These are phyloP conservation scores for Ceuthmochares aereus DNA, from an alignment of 2,113 vertebrate species.

Conservation along the genomic window DNA sequence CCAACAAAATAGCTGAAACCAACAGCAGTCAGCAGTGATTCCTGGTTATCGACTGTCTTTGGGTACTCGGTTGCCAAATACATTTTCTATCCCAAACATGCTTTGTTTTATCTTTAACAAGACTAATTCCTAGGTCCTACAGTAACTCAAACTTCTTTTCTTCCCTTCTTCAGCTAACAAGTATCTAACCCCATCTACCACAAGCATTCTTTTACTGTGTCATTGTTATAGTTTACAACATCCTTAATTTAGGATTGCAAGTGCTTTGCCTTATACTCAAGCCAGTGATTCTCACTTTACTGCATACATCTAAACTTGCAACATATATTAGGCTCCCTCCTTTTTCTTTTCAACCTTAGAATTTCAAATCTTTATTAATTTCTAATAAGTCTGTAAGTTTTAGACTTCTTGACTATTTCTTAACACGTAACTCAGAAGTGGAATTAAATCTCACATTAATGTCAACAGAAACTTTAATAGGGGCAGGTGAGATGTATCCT, in stretches of 20 bases:
- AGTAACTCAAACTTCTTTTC: neutral
- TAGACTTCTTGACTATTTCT: neutral
- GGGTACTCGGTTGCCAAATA: neutral
- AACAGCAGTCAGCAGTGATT: neutral
- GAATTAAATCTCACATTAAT: neutral
- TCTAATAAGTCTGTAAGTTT: neutral
- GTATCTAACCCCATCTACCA: neutral
- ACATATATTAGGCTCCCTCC: accelerated
- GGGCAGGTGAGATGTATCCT: neutral
- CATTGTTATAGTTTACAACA: neutral
- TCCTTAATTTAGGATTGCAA: neutral
- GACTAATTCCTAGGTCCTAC: neutral
- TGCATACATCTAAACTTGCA: neutral
- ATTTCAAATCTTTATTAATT: neutral
- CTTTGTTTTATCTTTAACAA: neutral
- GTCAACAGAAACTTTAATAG: neutral
- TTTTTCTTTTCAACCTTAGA: neutral
- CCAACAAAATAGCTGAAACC: neutral
- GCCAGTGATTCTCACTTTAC: neutral
- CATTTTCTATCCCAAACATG: neutral
- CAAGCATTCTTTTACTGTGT: neutral
- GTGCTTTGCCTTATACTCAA: neutral
- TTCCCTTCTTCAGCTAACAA: neutral
- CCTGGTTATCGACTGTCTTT: neutral
- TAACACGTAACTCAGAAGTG: neutral